Evolutionary conservation across 2,888 invertebrate species (phyloP), one percentile per base, ranked within the genome.

Genomic region (Geophilus truncorum): DNA sequence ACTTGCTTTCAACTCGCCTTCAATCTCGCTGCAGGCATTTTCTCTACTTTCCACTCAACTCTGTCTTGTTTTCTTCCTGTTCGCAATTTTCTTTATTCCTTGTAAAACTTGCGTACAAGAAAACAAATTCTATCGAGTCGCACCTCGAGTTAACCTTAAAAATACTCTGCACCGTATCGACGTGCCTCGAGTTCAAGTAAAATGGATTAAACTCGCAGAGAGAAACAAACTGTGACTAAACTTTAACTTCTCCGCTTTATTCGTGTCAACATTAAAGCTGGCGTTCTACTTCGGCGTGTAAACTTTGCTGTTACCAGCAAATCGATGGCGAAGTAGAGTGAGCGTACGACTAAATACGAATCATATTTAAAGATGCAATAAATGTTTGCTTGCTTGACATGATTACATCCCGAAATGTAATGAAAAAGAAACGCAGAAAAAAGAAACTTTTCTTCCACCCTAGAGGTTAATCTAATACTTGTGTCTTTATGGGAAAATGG

Each of bases 351-450:
- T 70, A 23, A 45, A 28, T 25, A 10, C 12, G 25, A 62, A 10
- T 70, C 28, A 70, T 70, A 70, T 70, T 70, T 70, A 70, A 70
- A 70, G 25, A 70, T n/a, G 70, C 28, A 70, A 70, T 28, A 25
- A 70, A 70, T 25, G 70, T 70, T 70, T 23, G 9, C 28, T 28
- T 25, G 12, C 70, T 28, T 70, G 25, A 70, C 28, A 28, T 70
- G 70, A 70, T 70, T 70, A 70, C 70, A 28, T n/a, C 28, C 70
- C 28, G 28, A 25, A 70, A 70, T 70, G 28, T 70, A 70, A 70
- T 70, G 70, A 70, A 70, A 70, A 70, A 70, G 70, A 70, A 28
- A 70, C 10, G n/a, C 70, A 70, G 28, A 70, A 70, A 70, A n/a
- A 25, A 70, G 28, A 10, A 70, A 70, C 25, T 28, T 28, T 70